Evolutionary conservation across 1,140 invertebrate genomes (phyloP).

Genomic region (Diachasmimorpha longicaudata): DNA sequence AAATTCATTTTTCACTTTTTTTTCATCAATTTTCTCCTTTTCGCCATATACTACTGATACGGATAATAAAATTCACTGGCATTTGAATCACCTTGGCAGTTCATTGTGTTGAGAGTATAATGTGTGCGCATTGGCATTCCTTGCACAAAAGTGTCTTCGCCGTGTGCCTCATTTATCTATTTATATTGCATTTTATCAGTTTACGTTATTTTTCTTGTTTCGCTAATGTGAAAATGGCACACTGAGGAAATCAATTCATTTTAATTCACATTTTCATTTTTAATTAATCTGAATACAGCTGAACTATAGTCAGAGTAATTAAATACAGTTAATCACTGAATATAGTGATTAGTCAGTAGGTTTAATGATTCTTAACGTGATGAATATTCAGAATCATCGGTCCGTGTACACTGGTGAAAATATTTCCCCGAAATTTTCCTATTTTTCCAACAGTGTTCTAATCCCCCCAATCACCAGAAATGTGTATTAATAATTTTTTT

Average conservation of each 20-base stretch:
- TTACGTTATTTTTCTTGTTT: neutral
- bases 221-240: neutral
- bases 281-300: neutral
- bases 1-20: slow-evolving; percentile 34
- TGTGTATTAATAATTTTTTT: neutral
- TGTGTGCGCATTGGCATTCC: slow-evolving; percentile 48
- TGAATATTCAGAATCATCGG: neutral
- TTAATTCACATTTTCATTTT: neutral
- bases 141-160: slow-evolving; percentile 27
- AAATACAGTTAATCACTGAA: no score
- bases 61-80: slow-evolving; percentile 63
- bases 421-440: neutral
- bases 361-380: neutral
- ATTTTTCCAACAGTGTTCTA: no score
- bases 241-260: slow-evolving; percentile 25
- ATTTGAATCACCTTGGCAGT: slow-evolving; percentile 63
- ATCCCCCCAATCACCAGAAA: no score
- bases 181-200: slow-evolving; percentile 13
- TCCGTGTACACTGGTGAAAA: neutral
- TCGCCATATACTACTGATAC: slow-evolving; percentile 59
- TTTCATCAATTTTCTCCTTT: slow-evolving; percentile 39
- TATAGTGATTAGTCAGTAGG: neutral
- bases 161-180: slow-evolving; percentile 24
- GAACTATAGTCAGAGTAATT: no score
- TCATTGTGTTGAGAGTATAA: slow-evolving; percentile 57